Conservation (phyloP, 2,888 invertebrate species). For the Habroteleia sp. region DNA sequence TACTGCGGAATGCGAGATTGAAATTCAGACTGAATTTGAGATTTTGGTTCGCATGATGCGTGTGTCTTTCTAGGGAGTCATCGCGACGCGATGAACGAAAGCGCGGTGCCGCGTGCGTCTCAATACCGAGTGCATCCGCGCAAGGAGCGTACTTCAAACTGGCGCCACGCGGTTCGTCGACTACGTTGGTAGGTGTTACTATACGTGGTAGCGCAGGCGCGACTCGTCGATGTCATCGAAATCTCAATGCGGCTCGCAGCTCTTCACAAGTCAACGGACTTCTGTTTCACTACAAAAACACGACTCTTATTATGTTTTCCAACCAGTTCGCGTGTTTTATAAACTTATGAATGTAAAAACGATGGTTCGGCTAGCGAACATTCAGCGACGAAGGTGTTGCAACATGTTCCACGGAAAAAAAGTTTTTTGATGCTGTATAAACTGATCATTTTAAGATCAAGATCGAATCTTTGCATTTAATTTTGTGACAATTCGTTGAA, state of each 20-base stretch:
- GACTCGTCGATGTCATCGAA: conserved; percentile 60
- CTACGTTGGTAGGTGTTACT: conserved; percentile 74
- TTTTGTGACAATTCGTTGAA: too few species aligned
- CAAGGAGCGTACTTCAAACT: conserved; percentile 80
- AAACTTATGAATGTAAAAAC: conserved; percentile 30
- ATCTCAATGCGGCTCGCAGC: conserved; percentile 56
- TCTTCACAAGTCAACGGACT: conserved; percentile 63
- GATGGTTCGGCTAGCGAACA: background rate
- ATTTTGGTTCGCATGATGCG: conserved; percentile 6
- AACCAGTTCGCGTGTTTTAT: conserved; percentile 36
- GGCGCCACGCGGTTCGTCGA: conserved; percentile 78
- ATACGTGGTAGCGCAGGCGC: conserved; percentile 68
- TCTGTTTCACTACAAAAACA: conserved; percentile 48
- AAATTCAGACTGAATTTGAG: conserved; percentile 5
- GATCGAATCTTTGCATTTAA: too few species aligned
- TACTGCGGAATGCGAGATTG: conserved; percentile 1
- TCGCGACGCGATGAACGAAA: conserved; percentile 23
- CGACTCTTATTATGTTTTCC: conserved; percentile 39
- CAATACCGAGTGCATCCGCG: conserved; percentile 77
- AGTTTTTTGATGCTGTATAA: too few species aligned
- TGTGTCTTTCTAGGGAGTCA: conserved; percentile 18
- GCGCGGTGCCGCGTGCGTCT: conserved; percentile 58
- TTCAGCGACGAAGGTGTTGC: background rate
- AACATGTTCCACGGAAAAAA: conserved; percentile 9
- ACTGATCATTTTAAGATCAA: too few species aligned